Base-by-base conservation (phyloP, 2,113 vertebrate species). In the Fulmarus glacialis region DNA sequence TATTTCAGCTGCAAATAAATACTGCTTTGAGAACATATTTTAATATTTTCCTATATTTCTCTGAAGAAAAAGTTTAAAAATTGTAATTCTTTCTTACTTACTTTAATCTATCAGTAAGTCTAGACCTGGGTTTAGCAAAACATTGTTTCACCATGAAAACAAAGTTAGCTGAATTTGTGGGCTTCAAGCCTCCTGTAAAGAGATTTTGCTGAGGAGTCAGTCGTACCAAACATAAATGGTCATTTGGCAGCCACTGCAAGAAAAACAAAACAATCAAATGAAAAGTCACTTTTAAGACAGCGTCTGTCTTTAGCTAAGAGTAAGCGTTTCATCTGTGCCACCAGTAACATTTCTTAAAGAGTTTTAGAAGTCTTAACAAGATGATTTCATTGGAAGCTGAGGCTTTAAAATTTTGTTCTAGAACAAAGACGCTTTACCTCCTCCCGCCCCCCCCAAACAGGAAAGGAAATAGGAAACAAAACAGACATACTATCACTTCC, bases 141-240 rank as follows among this genome's bases (percentile, higher is more conserved):
- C 98, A 99, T 79, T 99, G 99, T 97, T 99, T 99, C 90, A 99
- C 83, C 99, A 99, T 98, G 93, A 98, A 95, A 89, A 99, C 66
- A 97, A 99, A 98, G 27, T 98, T 97, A 59, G 97, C 50, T 62
- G 98, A 98, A 84, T 99, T 99, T 63, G 97, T 66, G 29, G 99
- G 96, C 48, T 97, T 98, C 95, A 99, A 97, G 79, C 94, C 88
- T 29, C 96, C 91, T 45, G 98, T 98, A 97, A 99, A 99, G 16
- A 99, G 98, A 92, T 98, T 95, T 66, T 68, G 96, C 38, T 96
- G 98, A 78, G 99, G 99, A 82, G 98, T 99, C 90, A 99, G 88
- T 47, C 97, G 98, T 87, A 99, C 97, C 96, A 99, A 98, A 96
- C 98, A 99, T 70, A 99, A 77, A 92, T 99, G 97, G 43, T 99